phyloP scores from a whole-genome alignment of 2,888 invertebrate species.

The Drosophila birchii region DNA sequence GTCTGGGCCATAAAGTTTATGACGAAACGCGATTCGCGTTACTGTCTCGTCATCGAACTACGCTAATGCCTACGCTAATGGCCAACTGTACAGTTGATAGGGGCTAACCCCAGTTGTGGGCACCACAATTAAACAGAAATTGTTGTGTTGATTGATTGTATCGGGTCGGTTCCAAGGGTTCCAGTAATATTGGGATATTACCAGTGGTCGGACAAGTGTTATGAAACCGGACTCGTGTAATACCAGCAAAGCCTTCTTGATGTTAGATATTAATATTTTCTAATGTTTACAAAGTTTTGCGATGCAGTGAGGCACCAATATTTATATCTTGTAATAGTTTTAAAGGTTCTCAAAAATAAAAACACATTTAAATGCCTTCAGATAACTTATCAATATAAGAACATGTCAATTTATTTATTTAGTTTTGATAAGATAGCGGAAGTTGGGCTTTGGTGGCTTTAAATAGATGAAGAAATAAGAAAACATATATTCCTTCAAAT shows the following conservation, averaged over 20 bases:
- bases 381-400: constrained; percentile 3
- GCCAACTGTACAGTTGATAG: constrained; percentile 20
- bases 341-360: not conserved
- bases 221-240: not conserved
- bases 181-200: constrained; percentile 24
- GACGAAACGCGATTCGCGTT: constrained; percentile 39
- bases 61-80: constrained; percentile 48
- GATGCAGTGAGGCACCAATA: not conserved
- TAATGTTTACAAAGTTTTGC: not conserved
- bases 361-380: constrained; percentile 6
- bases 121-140: constrained; percentile 26
- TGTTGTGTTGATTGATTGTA: constrained; percentile 10
- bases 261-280: not conserved
- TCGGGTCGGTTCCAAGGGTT: constrained; percentile 9
- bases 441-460: not conserved
- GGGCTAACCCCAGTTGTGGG: constrained; percentile 28
- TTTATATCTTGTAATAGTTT: not conserved
- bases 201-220: constrained; percentile 9
- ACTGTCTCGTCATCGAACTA: constrained; percentile 44
- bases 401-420: constrained; percentile 8
- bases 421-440: not conserved
- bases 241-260: not conserved
- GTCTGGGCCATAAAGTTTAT: constrained; percentile 30
- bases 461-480: not conserved
- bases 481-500: not conserved